These are phyloP conservation scores for Adelosebastes latens DNA, from an alignment of 2,797 vertebrate species.

Conservation along the genomic window DNA sequence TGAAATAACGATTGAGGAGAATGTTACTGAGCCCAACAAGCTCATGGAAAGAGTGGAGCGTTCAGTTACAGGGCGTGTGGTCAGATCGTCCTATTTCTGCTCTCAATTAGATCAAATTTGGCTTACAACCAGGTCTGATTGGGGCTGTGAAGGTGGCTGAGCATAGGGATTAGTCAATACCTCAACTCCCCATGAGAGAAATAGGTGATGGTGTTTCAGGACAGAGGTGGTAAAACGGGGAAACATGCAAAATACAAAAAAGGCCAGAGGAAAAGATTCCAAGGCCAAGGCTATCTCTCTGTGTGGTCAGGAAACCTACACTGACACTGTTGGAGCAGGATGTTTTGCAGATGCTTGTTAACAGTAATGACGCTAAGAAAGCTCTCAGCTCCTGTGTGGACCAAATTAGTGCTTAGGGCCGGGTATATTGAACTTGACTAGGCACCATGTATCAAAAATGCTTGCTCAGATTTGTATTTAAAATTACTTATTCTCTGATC, in stretches of 20 bases:
- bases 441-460: neutral
- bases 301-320: conserved; percentile 43
- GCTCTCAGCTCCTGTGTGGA: conserved; percentile 26
- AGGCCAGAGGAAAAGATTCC: conserved; percentile 10
- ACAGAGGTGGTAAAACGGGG: neutral
- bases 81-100: conserved; percentile 47
- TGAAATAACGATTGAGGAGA: conserved; percentile 72
- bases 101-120: conserved; percentile 51
- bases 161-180: conserved; percentile 26
- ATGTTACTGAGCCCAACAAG: conserved; percentile 59
- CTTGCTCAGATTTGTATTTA: neutral
- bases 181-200: conserved; percentile 11
- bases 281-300: conserved; percentile 24
- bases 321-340: conserved; percentile 13
- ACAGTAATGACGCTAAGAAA: conserved; percentile 37
- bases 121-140: conserved; percentile 58
- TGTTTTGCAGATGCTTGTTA: conserved; percentile 55
- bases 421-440: neutral
- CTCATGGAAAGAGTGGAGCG: conserved; percentile 54
- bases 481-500: neutral
- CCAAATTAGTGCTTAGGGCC: neutral
- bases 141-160: conserved; percentile 48
- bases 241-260: conserved; percentile 21
- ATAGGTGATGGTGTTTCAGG: conserved; percentile 7
- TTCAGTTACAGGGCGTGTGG: conserved; percentile 46